These are phyloP conservation scores for Megaceryle alcyon DNA, from an alignment of 2,797 vertebrate species.

Conservation along the genomic window DNA sequence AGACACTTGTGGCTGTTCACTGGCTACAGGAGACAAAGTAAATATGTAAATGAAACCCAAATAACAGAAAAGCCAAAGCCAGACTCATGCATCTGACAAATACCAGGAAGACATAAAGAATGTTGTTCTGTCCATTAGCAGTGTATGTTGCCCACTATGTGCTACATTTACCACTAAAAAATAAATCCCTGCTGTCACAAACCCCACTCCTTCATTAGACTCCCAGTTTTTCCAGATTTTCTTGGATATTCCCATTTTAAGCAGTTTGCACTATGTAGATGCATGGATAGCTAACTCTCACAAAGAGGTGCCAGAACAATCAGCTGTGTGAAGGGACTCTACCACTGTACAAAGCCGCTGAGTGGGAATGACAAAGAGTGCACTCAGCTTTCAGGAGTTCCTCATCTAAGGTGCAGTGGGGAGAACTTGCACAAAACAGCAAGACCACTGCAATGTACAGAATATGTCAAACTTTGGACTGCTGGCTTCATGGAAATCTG, in stretches of 20 bases:
- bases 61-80: not conserved
- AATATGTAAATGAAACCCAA: not conserved
- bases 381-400: not conserved
- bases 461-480: not conserved
- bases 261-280: not conserved
- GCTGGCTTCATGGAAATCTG: not conserved
- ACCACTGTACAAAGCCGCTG: not conserved
- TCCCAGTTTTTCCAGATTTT: not conserved
- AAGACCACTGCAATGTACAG: not conserved
- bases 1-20: not conserved
- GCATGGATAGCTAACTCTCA: not conserved
- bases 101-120: not conserved
- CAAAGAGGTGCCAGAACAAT: not conserved
- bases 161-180: not conserved
- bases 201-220: not conserved
- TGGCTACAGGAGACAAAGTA: not conserved
- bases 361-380: fast-evolving
- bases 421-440: not conserved
- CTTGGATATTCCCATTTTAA: not conserved
- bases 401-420: not conserved
- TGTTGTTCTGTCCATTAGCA: not conserved
- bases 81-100: not conserved
- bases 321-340: fast-evolving
- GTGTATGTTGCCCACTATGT: fast-evolving
- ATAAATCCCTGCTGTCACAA: not conserved